phyloP scores from a whole-genome alignment of 2,113 vertebrate species.

The Eulacestoma nigropectus region DNA sequence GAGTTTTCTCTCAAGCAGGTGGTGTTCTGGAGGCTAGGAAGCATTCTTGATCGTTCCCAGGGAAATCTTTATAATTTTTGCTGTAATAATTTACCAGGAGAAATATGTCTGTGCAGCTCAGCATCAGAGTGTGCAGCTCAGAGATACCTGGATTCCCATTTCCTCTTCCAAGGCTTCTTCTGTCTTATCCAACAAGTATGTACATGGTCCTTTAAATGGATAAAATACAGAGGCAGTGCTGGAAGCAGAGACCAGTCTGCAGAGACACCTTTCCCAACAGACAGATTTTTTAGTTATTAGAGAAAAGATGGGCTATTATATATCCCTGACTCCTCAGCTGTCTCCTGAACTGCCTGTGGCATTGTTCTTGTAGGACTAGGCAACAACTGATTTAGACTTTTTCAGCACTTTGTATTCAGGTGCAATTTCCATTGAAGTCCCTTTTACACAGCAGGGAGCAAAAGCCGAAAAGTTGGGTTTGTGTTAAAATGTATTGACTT shows the following conservation, averaged over 20 bases:
- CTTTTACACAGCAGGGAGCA: background rate
- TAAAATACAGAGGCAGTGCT: background rate
- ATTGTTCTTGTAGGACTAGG: background rate
- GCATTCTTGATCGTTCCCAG: background rate
- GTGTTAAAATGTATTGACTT: background rate
- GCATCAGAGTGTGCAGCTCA: background rate
- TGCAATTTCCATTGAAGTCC: background rate
- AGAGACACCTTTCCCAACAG: background rate
- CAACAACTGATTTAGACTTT: background rate
- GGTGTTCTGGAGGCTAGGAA: background rate
- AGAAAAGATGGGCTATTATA: background rate
- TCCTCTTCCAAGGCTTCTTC: background rate
- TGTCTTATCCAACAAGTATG: background rate
- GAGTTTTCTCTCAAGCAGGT: background rate
- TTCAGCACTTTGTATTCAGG: background rate
- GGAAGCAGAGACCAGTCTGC: background rate
- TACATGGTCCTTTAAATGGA: background rate
- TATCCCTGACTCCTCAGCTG: background rate
- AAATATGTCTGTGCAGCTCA: background rate
- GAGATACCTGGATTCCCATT: background rate
- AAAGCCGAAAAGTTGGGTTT: background rate
- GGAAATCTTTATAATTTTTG: background rate
- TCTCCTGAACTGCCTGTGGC: background rate
- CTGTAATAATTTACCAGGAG: background rate
- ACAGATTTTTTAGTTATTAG: background rate